Evolutionary conservation across 2,113 vertebrate species (phyloP).

Genomic region (Martes martes): DNA sequence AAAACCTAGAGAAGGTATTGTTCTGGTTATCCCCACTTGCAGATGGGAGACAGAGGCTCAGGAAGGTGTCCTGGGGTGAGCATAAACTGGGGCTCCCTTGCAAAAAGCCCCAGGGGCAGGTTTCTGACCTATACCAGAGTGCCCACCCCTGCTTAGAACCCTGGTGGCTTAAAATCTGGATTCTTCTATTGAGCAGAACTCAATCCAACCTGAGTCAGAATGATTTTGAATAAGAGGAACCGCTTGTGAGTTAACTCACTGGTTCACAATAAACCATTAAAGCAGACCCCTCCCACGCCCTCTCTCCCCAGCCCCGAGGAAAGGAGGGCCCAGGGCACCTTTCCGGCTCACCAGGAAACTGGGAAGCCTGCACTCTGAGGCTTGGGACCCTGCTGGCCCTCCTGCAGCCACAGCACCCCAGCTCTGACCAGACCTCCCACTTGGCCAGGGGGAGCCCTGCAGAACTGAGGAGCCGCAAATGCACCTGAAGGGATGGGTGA

Average conservation of each 20-base stretch:
- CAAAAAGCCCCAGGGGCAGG: neutral
- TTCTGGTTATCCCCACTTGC: neutral
- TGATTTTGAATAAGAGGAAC: neutral
- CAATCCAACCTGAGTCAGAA: neutral
- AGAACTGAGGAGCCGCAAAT: neutral
- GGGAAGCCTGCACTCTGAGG: neutral
- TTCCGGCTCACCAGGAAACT: neutral
- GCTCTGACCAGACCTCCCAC: neutral
- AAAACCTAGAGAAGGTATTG: neutral
- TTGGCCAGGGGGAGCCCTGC: neutral
- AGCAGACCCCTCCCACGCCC: neutral
- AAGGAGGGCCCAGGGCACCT: neutral
- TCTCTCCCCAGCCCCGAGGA: neutral
- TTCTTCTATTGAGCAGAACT: neutral
- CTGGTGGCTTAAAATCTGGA: neutral
- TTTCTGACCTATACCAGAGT: neutral
- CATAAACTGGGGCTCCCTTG: neutral
- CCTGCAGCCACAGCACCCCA: neutral
- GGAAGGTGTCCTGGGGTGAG: neutral
- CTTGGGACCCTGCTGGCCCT: neutral
- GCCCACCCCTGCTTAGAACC: neutral
- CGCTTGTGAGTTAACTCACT: neutral
- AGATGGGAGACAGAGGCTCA: neutral
- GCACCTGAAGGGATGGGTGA: neutral
- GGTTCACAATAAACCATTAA: neutral